These are phyloP conservation scores for Salpingus planirostris DNA, from an alignment of 2,888 invertebrate species.

Conservation along the genomic window DNA sequence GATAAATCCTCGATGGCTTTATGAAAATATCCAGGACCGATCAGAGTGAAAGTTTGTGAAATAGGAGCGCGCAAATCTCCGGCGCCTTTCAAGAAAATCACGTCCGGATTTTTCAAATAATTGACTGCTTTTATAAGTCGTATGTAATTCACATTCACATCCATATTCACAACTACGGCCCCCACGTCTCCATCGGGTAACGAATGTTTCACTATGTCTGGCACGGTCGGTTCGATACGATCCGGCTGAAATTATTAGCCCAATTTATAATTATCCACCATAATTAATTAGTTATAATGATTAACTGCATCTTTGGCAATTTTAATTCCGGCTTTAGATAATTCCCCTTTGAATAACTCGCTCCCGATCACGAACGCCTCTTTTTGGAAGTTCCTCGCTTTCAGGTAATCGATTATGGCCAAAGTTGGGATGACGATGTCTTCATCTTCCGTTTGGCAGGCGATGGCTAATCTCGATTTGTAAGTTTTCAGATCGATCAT, in stretches of 20 bases:
- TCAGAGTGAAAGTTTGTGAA: constrained; percentile 29
- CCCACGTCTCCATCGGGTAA: constrained; percentile 44
- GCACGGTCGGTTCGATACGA: constrained; percentile 11
- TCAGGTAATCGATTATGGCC: constrained; percentile 48
- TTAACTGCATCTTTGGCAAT: constrained; percentile 40
- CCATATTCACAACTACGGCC: constrained; percentile 50
- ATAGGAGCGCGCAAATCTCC: constrained; percentile 42
- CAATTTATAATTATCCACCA: too few relatives aligned
- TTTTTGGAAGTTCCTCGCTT: constrained; percentile 45
- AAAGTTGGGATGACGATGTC: constrained; percentile 45
- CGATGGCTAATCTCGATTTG: constrained; percentile 20
- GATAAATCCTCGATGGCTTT: constrained; percentile 11
- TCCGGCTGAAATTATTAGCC: constrained; percentile 9
- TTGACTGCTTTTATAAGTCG: constrained; percentile 45
- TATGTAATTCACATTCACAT: constrained; percentile 44
- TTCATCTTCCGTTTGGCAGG: constrained; percentile 27
- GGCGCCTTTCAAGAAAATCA: constrained; percentile 45
- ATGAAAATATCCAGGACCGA: constrained; percentile 35
- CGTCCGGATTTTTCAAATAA: constrained; percentile 45
- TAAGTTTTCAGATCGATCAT: constrained; percentile 29
- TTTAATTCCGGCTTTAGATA: constrained; percentile 43
- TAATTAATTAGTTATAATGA: too few relatives aligned
- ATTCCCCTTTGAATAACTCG: constrained; percentile 33
- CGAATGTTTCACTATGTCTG: constrained; percentile 15
- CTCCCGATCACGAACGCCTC: constrained; percentile 44